Base-by-base conservation (phyloP, 2,888 invertebrate species). In the Thyatira batis region DNA sequence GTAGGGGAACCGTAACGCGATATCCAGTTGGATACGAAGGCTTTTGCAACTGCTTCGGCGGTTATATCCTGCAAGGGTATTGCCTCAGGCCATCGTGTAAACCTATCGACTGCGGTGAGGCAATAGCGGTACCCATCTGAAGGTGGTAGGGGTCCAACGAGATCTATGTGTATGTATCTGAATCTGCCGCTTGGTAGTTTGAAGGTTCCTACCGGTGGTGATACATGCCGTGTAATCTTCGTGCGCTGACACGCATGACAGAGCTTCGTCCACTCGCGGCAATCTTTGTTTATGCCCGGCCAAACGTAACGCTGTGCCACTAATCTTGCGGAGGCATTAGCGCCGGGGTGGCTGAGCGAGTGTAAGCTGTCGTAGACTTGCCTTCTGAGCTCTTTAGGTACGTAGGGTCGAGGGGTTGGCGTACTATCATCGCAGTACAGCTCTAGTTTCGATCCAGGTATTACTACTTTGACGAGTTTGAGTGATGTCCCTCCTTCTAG, bases 81-180 rank as follows among this genome's bases (percentile, higher is more conserved):
- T 5, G 69, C 77, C 58, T 80, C 81, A 20, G 78, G 71, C 82
- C 82, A 81, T 10, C 78, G 58, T n/a, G n/a, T n/a, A n/a, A n/a
- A n/a, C n/a, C n/a, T n/a, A n/a, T n/a, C n/a, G n/a, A n/a, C n/a
- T n/a, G n/a, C 57, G 0, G 82, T 83, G 5, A 85, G 65, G 30
- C 70, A 63, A 53, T 83, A 45, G 3, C 20, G 3, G 20, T 45
- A 17, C 5, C 21, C 20, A 5, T 4, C 11, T n/a, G n/a, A n/a
- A n/a, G n/a, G n/a, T n/a, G n/a, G n/a, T n/a, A n/a, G n/a, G n/a
- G n/a, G n/a, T n/a, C n/a, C n/a, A n/a, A n/a, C n/a, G n/a, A n/a
- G n/a, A n/a, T n/a, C n/a, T n/a, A n/a, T n/a, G n/a, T n/a, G n/a
- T n/a, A n/a, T n/a, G n/a, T n/a, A 9, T 11, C 8, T 3, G 44